A percentile compares a stretch with the other conserved stretches of the same genome.
phyloP scores from a whole-genome alignment of 2,113 vertebrate species.

The Oreocharis arfaki region DNA sequence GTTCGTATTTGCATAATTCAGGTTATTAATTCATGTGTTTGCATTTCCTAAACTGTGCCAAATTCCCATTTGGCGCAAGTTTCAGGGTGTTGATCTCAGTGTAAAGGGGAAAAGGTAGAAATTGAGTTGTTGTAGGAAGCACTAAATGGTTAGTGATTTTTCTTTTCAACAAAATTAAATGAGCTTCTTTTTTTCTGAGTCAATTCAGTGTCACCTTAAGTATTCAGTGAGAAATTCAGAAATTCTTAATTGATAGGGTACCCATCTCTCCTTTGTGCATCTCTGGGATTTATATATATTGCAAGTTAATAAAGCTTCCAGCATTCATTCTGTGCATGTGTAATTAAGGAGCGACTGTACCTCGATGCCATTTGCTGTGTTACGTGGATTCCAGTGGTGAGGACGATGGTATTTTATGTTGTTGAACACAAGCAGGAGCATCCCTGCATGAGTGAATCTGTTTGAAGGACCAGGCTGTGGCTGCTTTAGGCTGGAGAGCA shows the following conservation, averaged over 20 bases:
- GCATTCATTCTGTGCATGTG: neutral
- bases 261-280: neutral
- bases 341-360: neutral
- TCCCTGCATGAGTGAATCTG: neutral
- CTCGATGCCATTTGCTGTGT: neutral
- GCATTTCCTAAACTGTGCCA: neutral
- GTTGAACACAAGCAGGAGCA: neutral
- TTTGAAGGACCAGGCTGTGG: neutral
- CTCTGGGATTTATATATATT: neutral
- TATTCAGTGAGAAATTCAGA: neutral
- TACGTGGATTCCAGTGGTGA: neutral
- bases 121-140: neutral
- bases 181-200: neutral
- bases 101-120: neutral
- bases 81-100: neutral
- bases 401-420: neutral
- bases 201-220: neutral
- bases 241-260: neutral
- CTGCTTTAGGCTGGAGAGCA: constrained; percentile 25
- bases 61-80: neutral
- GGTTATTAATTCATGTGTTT: neutral
- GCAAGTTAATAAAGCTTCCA: neutral
- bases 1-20: neutral
- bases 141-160: neutral
- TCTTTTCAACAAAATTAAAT: neutral